Evolutionary conservation across 2,888 invertebrate genomes (phyloP), one percentile per base, ranked within the genome.

Genomic region (Tetragnatha montana): DNA sequence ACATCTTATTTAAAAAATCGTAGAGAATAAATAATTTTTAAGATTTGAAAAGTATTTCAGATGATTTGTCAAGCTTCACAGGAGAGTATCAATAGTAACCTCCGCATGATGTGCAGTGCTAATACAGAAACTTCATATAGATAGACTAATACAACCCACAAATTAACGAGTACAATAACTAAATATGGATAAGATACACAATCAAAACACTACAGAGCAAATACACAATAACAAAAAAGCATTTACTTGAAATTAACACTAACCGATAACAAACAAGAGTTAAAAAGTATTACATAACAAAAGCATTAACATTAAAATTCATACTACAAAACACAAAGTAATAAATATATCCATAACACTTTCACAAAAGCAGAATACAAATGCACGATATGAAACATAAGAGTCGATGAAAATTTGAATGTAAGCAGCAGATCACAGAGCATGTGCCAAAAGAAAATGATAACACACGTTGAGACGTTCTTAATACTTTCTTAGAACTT

Each of bases 281-380:
- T 69, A 49, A 50, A n/a, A 50, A 76, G n/a, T 49, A 74, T 35
- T 74, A 22, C 8, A 14, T 35, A 35, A 74, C 17, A 35, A 8
- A 19, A 35, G 14, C 21, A 74, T 14, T 35, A 60, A 60, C 17
- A 60, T 60, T 60, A 4, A 60, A 74, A 74, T 35, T 22, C 21
- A 74, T 71, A 6, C 81, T 35, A 81, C 22, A 71, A 47, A 69
- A 81, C 76, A 50, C 69, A 70, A 70, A 69, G 10, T 4, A 81
- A 69, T 60, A 82, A 73, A 82, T 19, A 73, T 51, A 19, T 74
- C n/a, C 35, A 82, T 19, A n/a, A 47, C 35, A 12, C 17, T 17
- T 70, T 22, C 69, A 84, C 69, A 79, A 71, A 70, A 76, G n/a
- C 49, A 49, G 85, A 6, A 70, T 78, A 78, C 69, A 50, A 85